Base-by-base conservation (phyloP, 2,888 invertebrate genomes). In the Drosophila greeni region DNA sequence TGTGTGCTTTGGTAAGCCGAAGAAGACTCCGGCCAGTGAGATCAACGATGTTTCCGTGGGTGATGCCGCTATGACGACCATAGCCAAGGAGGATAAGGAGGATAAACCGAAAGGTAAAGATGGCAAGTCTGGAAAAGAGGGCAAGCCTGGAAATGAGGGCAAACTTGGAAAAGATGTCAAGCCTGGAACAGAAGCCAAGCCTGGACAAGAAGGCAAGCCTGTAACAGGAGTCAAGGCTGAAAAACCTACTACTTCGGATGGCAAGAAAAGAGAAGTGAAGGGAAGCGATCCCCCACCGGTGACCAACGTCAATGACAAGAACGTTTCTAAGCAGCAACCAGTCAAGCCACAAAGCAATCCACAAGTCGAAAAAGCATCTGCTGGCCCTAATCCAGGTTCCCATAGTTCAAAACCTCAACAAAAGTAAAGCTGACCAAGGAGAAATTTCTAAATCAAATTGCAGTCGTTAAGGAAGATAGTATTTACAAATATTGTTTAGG, bases 1-100 rank as follows among this genome's bases (percentile, higher is more conserved):
- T 8, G 48, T 79, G 0, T 79, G 79, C 42, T 54, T 81, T 23
- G 82, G 81, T 47, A 78, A 73, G 45, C 53, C 82, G 1, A 70
- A 39, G 6, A 47, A 51, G 8, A 81, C 82, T 9, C 76, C 74
- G 0, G 16, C 42, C 5, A 16, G 23, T 1, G 60, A 76, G 24
- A 79, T 79, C 0, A 68, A 73, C 0, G 34, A 79, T 16, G 42
- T 42, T 11, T 24, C 42, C 6, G 42, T 26, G n/a, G 42, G 42
- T 1, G 42, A 42, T 42, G 40, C 40, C 8, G 70, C 48, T 0
- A 1, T 42, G 23, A 0, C 47, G 14, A 48, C 60, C 40, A 34
- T 18, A 18, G 49, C 52, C 14, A 58, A 70, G 31, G 12, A n/a
- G 39, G 55, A 47, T 8, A 20, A 14, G 14, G 5, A 42, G 16